Evolutionary conservation across 1,140 invertebrate genomes (phyloP).

Genomic region (Aphis craccivora): DNA sequence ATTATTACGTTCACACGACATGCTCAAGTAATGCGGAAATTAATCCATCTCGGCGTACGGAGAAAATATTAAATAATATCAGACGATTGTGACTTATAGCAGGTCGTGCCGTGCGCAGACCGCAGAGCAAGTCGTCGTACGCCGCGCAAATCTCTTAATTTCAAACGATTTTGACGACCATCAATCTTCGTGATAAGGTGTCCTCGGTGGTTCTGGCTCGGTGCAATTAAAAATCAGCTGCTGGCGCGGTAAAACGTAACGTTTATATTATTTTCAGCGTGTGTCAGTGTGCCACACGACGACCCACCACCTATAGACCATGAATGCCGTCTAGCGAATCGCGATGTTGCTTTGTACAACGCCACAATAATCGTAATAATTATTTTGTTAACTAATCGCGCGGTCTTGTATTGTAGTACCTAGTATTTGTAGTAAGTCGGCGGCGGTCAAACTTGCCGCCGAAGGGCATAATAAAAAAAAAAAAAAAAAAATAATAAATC

Average conservation of each 20-base stretch:
- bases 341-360: not conserved
- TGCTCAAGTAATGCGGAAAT: too few relatives aligned
- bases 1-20: too few relatives aligned
- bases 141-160: not conserved
- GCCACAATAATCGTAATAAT: not conserved
- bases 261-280: not conserved
- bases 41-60: too few relatives aligned
- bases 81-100: not conserved
- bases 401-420: too few relatives aligned
- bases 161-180: not conserved
- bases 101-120: not conserved
- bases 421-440: too few relatives aligned
- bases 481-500: not conserved
- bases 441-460: not conserved
- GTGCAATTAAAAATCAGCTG: not conserved
- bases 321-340: not conserved
- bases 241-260: not conserved
- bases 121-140: not conserved
- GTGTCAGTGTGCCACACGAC: not conserved
- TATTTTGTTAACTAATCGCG: not conserved
- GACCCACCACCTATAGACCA: not conserved
- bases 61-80: not conserved
- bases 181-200: not conserved
- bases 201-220: too few relatives aligned
- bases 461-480: not conserved